Evolutionary conservation across 1,140 invertebrate genomes (phyloP).

Genomic region (Daktulosphaira vitifoliae): DNA sequence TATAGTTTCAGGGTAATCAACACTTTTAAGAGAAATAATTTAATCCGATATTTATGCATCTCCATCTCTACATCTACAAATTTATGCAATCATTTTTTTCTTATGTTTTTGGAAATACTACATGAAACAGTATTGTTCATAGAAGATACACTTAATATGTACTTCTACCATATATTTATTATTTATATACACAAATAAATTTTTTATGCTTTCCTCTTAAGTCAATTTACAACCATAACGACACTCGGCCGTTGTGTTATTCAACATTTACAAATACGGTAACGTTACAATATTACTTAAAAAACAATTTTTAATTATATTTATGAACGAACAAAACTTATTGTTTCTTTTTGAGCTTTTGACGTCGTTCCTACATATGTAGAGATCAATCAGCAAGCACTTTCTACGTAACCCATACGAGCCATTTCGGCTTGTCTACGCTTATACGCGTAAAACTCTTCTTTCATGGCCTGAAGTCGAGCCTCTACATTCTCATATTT

Average conservation of each 20-base stretch:
- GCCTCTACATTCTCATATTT: conserved; percentile 77
- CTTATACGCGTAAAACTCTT: conserved; percentile 88
- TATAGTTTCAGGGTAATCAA: background rate
- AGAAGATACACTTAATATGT: too few relatives aligned
- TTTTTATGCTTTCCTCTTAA: too few relatives aligned
- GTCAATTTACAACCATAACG: background rate
- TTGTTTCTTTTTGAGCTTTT: conserved; percentile 14
- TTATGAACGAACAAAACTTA: background rate
- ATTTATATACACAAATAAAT: too few relatives aligned
- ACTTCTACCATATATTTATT: too few relatives aligned
- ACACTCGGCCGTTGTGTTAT: background rate
- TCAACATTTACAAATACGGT: conserved; percentile 5
- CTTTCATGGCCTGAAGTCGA: conserved; percentile 85
- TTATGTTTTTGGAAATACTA: conserved; percentile 15
- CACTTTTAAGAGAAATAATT: background rate
- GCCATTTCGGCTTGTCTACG: conserved; percentile 62
- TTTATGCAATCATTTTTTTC: conserved; percentile 9
- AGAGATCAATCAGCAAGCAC: conserved; percentile 54
- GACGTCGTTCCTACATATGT: too few relatives aligned
- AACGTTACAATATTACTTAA: conserved; percentile 4
- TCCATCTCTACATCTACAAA: background rate
- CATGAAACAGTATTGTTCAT: conserved; percentile 2
- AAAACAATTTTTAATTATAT: background rate
- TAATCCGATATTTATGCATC: conserved; percentile 12
- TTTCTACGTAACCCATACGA: conserved; percentile 53